Evolutionary conservation across 2,113 vertebrate genomes (phyloP).

Genomic region (Emydocephalus ijimae): DNA sequence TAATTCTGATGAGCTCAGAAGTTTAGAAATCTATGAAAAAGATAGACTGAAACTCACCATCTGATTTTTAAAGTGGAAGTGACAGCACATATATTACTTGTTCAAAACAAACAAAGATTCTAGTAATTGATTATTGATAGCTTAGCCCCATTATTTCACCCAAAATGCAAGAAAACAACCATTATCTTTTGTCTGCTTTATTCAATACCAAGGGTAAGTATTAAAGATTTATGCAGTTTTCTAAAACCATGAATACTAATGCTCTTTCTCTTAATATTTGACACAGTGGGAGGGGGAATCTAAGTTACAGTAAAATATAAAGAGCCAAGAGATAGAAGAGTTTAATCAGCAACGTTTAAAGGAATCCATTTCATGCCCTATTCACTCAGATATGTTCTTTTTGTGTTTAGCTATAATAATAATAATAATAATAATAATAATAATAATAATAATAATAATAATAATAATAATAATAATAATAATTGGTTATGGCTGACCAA

Average conservation of each 20-base stretch:
- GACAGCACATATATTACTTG: not conserved
- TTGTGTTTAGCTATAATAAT: slow-evolving; percentile 8
- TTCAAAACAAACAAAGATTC: slow-evolving; percentile 3
- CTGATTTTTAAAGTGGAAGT: not conserved
- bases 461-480: too few species aligned
- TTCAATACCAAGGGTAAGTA: slow-evolving; percentile 9
- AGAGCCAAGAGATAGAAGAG: not conserved
- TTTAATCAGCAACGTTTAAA: slow-evolving; percentile 15
- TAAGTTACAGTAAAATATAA: slow-evolving; percentile 8
- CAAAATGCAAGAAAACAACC: slow-evolving; percentile 2
- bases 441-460: too few species aligned
- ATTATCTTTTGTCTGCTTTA: slow-evolving; percentile 26
- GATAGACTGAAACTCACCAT: not conserved
- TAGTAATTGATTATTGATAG: slow-evolving; percentile 9
- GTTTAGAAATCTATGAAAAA: not conserved
- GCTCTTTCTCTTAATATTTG: not conserved
- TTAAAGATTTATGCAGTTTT: slow-evolving; percentile 14
- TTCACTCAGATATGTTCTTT: not conserved
- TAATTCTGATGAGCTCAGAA: not conserved
- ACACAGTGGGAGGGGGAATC: not conserved
- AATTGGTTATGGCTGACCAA: too few species aligned
- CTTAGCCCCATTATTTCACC: slow-evolving; percentile 1
- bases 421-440: not conserved
- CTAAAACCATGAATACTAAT: slow-evolving; percentile 17
- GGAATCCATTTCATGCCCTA: slow-evolving; percentile 19